Evolutionary conservation across 2,888 invertebrate genomes (phyloP), one percentile per base, ranked within the genome.

Genomic region (Cheilosia scutellata): DNA sequence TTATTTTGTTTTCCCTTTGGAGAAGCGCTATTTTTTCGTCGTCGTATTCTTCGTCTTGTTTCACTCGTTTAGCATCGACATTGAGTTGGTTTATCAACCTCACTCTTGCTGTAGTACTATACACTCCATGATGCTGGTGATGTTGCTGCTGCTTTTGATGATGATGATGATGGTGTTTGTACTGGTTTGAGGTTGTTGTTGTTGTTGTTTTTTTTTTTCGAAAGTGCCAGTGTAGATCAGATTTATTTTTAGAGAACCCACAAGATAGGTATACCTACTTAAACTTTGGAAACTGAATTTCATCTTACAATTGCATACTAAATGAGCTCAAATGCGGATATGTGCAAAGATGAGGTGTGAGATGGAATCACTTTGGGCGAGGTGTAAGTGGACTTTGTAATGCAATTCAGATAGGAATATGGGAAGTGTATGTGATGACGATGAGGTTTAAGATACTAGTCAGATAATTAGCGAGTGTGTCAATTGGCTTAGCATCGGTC

Each of bases 61-160:
- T 62, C 66, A 72, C 62, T 74, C 66, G 82, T 66, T 68, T 70
- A 84, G 74, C 68, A 71, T 68, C 84, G 86, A 72, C 86, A 86
- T 86, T 86, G 86, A 86, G 86, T 77, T 72, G 82, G 86, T 82
- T 86, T 86, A 82, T 86, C 80, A 86, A 86, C 86, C 86, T 86
- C 77, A 63, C 60, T 62, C 42, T 57, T 47, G 20, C 11, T 47
- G 47, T 76, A 33, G n/a, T 25, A 20, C 27, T 37, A 37, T 11
- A 37, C 1, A 37, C 37, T 16, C 55, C n/a, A 44, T 62, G 27
- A 20, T 20, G 20, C 20, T 20, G 20, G 1, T 20, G 20, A 20
- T 25, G 25, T 29, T 71, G 55, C 20, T 13, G 60, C 27, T 49
- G 63, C 5, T 68, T 16, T 25, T 49, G 71, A 25, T 65, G 25